Conservation (phyloP, 2,797 vertebrate species). For the Megaceryle alcyon region DNA sequence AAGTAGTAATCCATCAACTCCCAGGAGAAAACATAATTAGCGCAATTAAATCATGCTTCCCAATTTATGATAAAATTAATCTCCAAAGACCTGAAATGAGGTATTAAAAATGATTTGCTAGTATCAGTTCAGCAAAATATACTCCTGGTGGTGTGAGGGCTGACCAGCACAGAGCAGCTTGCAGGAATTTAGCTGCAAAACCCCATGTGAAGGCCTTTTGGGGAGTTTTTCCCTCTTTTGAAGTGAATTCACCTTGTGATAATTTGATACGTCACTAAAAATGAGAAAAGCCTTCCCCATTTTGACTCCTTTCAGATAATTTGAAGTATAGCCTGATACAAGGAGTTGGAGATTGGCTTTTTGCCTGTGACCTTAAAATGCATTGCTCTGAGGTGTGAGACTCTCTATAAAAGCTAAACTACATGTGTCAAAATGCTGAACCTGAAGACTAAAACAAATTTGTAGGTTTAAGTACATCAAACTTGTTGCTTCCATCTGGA, state of each 20-base stretch:
- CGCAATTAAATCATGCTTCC: slow-evolving; percentile 53
- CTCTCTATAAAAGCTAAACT: not conserved
- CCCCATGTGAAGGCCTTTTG: not conserved
- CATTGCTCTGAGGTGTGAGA: not conserved
- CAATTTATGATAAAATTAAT: slow-evolving; percentile 65
- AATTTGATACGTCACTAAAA: not conserved
- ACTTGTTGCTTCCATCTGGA: not conserved
- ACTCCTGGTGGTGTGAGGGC: not conserved
- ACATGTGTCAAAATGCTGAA: not conserved
- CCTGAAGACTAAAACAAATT: slow-evolving; percentile 19
- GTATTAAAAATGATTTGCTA: slow-evolving; percentile 47
- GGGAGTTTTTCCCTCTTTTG: not conserved
- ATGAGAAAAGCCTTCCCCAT: not conserved
- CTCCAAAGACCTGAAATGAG: slow-evolving; percentile 46
- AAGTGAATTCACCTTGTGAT: not conserved
- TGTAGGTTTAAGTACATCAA: not conserved
- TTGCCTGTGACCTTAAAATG: not conserved
- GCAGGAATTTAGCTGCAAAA: not conserved
- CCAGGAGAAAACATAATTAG: slow-evolving; percentile 67
- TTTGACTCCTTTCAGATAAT: not conserved
- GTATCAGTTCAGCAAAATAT: not conserved
- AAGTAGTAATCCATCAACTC: slow-evolving; percentile 52
- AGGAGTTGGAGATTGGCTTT: not conserved
- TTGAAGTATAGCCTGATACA: not conserved
- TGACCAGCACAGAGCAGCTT: not conserved